Evolutionary conservation across 2,888 invertebrate species (phyloP).

Genomic region (Caenorhabditis becei): DNA sequence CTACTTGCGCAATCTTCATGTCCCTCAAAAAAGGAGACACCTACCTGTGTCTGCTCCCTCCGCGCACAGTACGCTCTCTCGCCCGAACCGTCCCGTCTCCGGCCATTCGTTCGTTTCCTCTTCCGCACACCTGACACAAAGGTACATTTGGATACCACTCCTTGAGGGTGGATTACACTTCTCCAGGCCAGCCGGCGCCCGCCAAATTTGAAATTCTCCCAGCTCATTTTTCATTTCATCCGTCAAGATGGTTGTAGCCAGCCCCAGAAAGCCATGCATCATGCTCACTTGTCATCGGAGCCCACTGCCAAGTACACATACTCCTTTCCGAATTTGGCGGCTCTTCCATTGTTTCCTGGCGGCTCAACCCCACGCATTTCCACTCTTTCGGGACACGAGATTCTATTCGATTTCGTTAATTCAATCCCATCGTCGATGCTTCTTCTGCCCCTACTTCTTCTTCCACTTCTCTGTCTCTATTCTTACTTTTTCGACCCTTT

Average conservation of each 20-base stretch:
- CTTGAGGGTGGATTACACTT: constrained; percentile 38
- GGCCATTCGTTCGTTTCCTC: constrained; percentile 27
- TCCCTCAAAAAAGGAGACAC: constrained; percentile 43
- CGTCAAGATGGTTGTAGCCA: constrained; percentile 11
- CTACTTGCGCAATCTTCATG: constrained; percentile 45
- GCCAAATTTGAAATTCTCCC: constrained; percentile 32
- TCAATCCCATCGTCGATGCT: constrained; percentile 45
- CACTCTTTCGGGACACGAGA: constrained; percentile 22
- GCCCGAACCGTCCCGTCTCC: constrained; percentile 35
- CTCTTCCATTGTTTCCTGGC: constrained; percentile 4
- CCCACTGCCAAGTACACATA: constrained; percentile 8
- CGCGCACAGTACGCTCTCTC: constrained; percentile 3
- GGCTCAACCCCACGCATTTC: constrained; percentile 13
- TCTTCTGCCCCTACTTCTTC: constrained; percentile 16
- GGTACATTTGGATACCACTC: constrained; percentile 25
- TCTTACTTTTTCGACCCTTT: constrained; percentile 29
- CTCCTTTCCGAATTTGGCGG: neutral
- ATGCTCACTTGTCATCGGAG: constrained; percentile 50
- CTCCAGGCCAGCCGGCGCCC: too few species aligned
- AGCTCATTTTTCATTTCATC: constrained; percentile 55
- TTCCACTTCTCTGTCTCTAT: constrained; percentile 14
- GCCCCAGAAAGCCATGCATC: constrained; percentile 32
- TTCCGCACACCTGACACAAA: constrained; percentile 43
- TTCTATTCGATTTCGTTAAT: constrained; percentile 57
- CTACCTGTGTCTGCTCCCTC: constrained; percentile 5